Evolutionary conservation across 2,113 vertebrate species (phyloP).

Genomic region (Electrona antarctica): DNA sequence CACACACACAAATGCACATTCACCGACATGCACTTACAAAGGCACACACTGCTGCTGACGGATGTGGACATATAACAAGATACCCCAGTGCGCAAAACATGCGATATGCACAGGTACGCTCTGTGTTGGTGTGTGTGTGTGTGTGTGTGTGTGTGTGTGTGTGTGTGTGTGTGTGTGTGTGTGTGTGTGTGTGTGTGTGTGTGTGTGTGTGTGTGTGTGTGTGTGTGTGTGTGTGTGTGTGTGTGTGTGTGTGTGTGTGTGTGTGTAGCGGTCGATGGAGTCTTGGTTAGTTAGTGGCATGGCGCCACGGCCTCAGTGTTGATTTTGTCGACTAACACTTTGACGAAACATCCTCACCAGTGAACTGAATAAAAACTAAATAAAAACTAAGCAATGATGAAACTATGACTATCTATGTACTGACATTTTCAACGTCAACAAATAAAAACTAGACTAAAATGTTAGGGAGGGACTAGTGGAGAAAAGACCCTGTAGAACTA

Average conservation of each 20-base stretch:
- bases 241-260: slow-evolving; percentile 32
- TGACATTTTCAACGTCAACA: no score
- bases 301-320: slow-evolving; percentile 1
- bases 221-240: slow-evolving; percentile 33
- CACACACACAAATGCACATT: slow-evolving; percentile 28
- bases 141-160: no score
- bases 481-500: no score
- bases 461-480: no score
- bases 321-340: neutral
- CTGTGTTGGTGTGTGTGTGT: no score
- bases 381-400: slow-evolving; percentile 2
- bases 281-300: slow-evolving; percentile 29
- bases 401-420: no score
- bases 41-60: slow-evolving; percentile 1
- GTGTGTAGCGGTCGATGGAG: slow-evolving; percentile 38
- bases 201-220: no score
- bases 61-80: slow-evolving; percentile 1
- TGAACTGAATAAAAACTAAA: slow-evolving; percentile 27
- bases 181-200: neutral
- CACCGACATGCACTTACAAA: slow-evolving; percentile 19
- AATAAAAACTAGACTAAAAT: no score
- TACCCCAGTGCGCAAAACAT: neutral
- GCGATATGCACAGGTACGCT: no score
- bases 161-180: no score
- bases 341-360: slow-evolving; percentile 60